A percentile compares a stretch with the other conserved stretches of the same genome.
phyloP scores from a whole-genome alignment of 2,888 invertebrate species.

The Epinotia brunnichana region DNA sequence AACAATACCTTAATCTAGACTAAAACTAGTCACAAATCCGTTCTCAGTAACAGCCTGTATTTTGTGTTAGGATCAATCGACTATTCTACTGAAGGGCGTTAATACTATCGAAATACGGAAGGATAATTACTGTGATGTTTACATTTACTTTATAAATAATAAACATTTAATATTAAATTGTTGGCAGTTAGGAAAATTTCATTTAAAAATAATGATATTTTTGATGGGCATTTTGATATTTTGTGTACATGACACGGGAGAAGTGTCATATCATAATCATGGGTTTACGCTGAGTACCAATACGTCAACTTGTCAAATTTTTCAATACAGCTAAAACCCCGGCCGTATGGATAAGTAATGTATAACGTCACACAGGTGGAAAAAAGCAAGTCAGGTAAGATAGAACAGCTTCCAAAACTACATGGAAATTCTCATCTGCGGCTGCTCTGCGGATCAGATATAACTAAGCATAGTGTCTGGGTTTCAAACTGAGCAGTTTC shows the following conservation, averaged over 20 bases:
- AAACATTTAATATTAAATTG: slow-evolving; percentile 49
- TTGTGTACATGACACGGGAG: not conserved
- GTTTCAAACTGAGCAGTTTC: not conserved
- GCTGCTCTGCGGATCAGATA: too few species aligned
- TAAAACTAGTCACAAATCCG: slow-evolving; percentile 80
- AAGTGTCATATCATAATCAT: slow-evolving; percentile 1
- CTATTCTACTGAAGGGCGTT: slow-evolving; percentile 42
- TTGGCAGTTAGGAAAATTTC: slow-evolving; percentile 55
- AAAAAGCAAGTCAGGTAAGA: not conserved
- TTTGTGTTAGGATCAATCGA: slow-evolving; percentile 62
- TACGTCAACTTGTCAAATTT: not conserved
- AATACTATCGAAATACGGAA: slow-evolving; percentile 35
- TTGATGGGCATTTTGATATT: slow-evolving; percentile 9
- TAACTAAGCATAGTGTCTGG: not conserved
- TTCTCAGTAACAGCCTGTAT: slow-evolving; percentile 80
- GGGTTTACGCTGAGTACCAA: not conserved
- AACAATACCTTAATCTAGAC: slow-evolving; percentile 71
- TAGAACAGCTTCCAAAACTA: too few species aligned
- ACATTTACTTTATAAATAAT: slow-evolving; percentile 41
- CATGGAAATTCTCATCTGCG: too few species aligned
- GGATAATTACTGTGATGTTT: slow-evolving; percentile 35
- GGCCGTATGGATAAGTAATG: not conserved
- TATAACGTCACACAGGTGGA: not conserved
- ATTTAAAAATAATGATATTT: slow-evolving; percentile 35
- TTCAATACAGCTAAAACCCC: slow-evolving; percentile 1